Percentiles rank a stretch among this genome's conserved stretches.
These are phyloP conservation scores for Globia sparganii DNA, from an alignment of 2,888 invertebrate species.

Conservation along the genomic window DNA sequence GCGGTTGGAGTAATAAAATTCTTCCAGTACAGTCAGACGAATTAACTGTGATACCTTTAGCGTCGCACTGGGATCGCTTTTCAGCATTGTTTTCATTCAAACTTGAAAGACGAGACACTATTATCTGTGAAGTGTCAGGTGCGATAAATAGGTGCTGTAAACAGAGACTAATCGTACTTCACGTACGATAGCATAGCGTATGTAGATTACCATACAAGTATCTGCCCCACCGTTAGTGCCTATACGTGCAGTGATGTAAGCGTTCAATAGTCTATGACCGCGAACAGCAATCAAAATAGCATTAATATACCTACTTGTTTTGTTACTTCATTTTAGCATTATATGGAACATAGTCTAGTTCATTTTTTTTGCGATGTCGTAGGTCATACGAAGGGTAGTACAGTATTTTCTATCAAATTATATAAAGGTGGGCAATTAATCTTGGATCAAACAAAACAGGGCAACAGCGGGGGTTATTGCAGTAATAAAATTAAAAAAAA, in stretches of 20 bases:
- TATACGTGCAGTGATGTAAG: neutral
- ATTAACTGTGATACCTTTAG: constrained; percentile 6
- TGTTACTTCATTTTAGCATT: neutral
- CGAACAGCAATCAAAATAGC: neutral
- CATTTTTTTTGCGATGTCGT: neutral
- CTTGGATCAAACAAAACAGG: no score
- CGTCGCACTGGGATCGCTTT: constrained; percentile 50
- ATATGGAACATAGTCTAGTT: neutral
- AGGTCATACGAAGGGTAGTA: neutral
- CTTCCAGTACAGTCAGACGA: constrained; percentile 7
- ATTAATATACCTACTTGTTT: neutral
- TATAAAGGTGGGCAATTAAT: no score
- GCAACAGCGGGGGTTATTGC: no score
- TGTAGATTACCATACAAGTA: neutral
- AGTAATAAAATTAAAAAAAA: no score
- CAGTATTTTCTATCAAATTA: no score
- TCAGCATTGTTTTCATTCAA: constrained; percentile 60
- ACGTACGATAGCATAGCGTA: no score
- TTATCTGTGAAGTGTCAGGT: constrained; percentile 42
- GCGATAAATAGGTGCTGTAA: constrained; percentile 27
- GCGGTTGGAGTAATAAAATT: constrained; percentile 9
- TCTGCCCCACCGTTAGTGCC: neutral
- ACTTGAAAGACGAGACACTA: constrained; percentile 44
- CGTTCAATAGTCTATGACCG: neutral
- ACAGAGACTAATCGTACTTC: constrained; percentile 19